A percentile compares a stretch with the other conserved stretches of the same genome.
Evolutionary conservation across 1,140 invertebrate genomes (phyloP).

Genomic region (Reticulitermes speratus): DNA sequence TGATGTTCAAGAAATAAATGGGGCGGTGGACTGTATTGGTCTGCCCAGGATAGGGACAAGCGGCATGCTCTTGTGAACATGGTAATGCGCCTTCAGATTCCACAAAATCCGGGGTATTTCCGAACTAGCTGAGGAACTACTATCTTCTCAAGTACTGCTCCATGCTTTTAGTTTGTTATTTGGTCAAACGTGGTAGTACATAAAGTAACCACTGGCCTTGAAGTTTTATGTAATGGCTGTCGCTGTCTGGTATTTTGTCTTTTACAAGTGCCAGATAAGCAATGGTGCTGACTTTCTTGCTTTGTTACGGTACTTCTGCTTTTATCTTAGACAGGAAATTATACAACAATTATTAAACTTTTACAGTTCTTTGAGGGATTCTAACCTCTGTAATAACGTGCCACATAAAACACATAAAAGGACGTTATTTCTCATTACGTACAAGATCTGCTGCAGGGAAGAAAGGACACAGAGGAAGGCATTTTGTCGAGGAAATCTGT

Average conservation of each 20-base stretch:
- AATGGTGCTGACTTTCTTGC: background rate
- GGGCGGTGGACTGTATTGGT: no score
- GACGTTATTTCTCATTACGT: background rate
- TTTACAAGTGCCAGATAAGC: background rate
- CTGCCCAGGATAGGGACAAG: no score
- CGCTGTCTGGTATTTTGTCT: background rate
- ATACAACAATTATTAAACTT: background rate
- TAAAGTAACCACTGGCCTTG: no score
- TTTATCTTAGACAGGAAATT: background rate
- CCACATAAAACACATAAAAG: background rate
- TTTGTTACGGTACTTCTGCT: background rate
- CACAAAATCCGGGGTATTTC: no score
- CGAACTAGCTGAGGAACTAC: no score
- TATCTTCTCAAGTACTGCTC: no score
- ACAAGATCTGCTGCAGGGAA: background rate
- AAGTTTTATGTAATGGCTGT: background rate
- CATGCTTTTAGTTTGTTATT: no score
- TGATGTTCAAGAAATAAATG: no score
- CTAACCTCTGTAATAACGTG: background rate
- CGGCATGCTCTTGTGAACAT: no score
- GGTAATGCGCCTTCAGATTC: no score
- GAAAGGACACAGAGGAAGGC: background rate
- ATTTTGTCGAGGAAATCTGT: no score
- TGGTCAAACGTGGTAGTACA: no score
- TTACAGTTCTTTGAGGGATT: background rate